Conservation (phyloP, 2,113 vertebrate genomes). For the Brachyistius frenatus region DNA sequence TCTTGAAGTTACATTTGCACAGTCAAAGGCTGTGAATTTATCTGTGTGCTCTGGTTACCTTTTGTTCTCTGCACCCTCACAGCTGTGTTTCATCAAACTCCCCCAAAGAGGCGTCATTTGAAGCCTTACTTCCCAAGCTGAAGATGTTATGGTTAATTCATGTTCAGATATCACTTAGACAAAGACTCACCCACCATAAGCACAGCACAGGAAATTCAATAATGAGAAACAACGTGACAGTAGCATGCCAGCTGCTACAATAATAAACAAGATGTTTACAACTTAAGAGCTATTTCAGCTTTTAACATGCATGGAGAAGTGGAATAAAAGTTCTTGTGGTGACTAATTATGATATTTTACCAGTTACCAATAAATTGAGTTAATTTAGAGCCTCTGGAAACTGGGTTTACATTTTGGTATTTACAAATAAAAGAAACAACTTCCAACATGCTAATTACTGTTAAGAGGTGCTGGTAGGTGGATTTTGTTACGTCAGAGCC, state of each 20-base stretch:
- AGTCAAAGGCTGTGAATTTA: too few species aligned
- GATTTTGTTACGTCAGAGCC: too few species aligned
- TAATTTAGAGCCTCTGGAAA: background rate
- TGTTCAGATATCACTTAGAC: background rate
- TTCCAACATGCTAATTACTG: too few species aligned
- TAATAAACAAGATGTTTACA: background rate
- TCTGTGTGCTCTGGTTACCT: too few species aligned
- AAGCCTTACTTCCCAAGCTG: background rate
- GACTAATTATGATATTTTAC: background rate
- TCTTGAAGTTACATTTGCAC: too few species aligned
- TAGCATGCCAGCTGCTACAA: background rate
- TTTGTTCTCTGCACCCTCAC: too few species aligned
- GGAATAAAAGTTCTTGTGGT: background rate
- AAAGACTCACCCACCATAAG: background rate
- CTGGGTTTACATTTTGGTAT: background rate
- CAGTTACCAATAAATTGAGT: background rate
- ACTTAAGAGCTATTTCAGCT: background rate
- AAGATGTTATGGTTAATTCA: background rate
- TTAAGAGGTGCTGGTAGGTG: too few species aligned
- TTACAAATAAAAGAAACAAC: too few species aligned
- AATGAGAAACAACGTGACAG: slow-evolving; percentile 2
- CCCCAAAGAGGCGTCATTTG: background rate
- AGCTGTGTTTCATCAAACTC: background rate
- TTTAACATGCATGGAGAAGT: too few species aligned
- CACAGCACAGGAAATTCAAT: background rate